These are phyloP conservation scores for Eueremaeus valkanovi DNA, from an alignment of 2,888 invertebrate genomes.

Conservation along the genomic window DNA sequence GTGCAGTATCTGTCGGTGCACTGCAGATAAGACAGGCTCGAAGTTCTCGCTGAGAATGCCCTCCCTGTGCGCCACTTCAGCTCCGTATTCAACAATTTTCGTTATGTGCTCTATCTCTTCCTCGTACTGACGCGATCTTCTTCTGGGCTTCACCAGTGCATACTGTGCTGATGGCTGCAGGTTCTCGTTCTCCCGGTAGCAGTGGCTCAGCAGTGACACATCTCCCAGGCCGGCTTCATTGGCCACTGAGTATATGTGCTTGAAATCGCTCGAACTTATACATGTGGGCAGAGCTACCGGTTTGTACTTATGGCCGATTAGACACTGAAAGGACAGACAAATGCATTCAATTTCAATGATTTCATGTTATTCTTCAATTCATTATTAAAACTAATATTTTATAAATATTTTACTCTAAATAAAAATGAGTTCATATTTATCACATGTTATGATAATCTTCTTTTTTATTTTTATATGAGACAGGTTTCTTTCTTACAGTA, in stretches of 20 bases:
- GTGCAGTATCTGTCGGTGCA: conserved; percentile 46
- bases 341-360: neutral
- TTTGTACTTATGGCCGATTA: conserved; percentile 56
- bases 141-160: conserved; percentile 28
- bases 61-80: conserved; percentile 45
- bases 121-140: conserved; percentile 35
- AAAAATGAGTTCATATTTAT: too few relatives aligned
- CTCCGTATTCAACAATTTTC: conserved; percentile 46
- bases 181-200: conserved; percentile 54
- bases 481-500: too few relatives aligned
- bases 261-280: conserved; percentile 53
- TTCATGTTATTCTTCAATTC: too few relatives aligned
- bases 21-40: conserved; percentile 43
- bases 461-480: too few relatives aligned
- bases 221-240: conserved; percentile 51
- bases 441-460: too few relatives aligned
- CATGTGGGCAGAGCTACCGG: conserved; percentile 52
- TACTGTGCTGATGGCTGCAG: conserved; percentile 48
- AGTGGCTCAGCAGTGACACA: conserved; percentile 51
- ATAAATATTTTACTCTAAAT: too few relatives aligned
- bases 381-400: too few relatives aligned
- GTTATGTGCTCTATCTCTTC: conserved; percentile 45
- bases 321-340: conserved; percentile 49
- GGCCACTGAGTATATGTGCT: conserved; percentile 50
- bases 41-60: conserved; percentile 43